These are phyloP conservation scores for Drosophila silvestris DNA, from an alignment of 2,888 invertebrate genomes.

Conservation along the genomic window DNA sequence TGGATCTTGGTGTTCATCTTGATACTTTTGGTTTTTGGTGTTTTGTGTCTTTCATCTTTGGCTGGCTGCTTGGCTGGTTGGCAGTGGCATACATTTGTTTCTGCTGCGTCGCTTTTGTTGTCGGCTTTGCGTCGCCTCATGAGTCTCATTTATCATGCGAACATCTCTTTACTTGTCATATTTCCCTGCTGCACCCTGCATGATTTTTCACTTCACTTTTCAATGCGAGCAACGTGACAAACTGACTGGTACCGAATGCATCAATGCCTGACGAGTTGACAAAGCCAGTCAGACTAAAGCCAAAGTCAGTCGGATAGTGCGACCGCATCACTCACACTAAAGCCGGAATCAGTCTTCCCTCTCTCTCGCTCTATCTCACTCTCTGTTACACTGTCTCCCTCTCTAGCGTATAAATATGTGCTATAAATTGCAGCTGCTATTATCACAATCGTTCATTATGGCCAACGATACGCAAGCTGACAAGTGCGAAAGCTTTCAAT, in stretches of 20 bases:
- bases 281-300: slow-evolving; percentile 47
- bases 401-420: slow-evolving; percentile 16
- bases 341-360: not conserved
- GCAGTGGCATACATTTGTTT: slow-evolving; percentile 63
- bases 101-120: slow-evolving; percentile 57
- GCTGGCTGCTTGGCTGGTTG: slow-evolving; percentile 30
- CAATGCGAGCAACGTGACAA: slow-evolving; percentile 53
- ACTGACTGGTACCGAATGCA: slow-evolving; percentile 62
- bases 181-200: slow-evolving; percentile 48
- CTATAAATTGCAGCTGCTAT: slow-evolving; percentile 9
- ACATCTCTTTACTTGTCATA: slow-evolving; percentile 70
- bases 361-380: not conserved
- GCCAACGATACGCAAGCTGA: slow-evolving; percentile 1
- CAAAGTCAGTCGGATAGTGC: not conserved
- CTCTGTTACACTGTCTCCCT: not conserved
- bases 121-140: slow-evolving; percentile 68
- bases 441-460: slow-evolving; percentile 13
- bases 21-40: slow-evolving; percentile 12
- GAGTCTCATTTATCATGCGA: slow-evolving; percentile 77
- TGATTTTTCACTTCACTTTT: slow-evolving; percentile 76
- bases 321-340: not conserved
- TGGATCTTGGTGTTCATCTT: slow-evolving; percentile 26
- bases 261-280: slow-evolving; percentile 57
- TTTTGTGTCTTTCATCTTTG: slow-evolving; percentile 33
- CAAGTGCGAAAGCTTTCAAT: slow-evolving; percentile 34